phyloP scores from a whole-genome alignment of 2,888 invertebrate genomes.

The Tachina grossa region DNA sequence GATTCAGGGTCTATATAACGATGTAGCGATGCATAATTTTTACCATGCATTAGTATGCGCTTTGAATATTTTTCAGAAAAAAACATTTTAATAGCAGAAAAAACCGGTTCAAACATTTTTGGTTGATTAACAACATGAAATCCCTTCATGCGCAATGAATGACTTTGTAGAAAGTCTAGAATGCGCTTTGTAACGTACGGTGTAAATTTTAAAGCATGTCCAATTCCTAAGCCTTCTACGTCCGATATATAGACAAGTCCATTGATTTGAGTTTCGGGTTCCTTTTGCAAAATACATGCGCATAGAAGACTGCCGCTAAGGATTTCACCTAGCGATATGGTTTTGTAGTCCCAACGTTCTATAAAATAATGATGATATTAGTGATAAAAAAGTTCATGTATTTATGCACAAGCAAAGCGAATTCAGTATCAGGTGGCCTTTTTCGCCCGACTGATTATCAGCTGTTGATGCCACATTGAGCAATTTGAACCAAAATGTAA shows the following conservation, averaged over 20 bases:
- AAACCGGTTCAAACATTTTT: slow-evolving; percentile 28
- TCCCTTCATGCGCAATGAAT: slow-evolving; percentile 30
- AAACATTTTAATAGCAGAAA: background rate
- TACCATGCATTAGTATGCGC: slow-evolving; percentile 48
- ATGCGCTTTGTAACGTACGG: slow-evolving; percentile 26
- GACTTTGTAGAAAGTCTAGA: slow-evolving; percentile 39
- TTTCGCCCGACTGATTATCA: no score
- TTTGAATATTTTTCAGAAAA: slow-evolving; percentile 19
- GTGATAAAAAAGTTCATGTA: background rate
- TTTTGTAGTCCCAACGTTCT: slow-evolving; percentile 40
- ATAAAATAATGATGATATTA: background rate
- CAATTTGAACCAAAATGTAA: no score
- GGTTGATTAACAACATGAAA: slow-evolving; percentile 48
- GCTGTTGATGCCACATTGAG: no score
- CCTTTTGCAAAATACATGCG: slow-evolving; percentile 35
- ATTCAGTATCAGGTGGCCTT: no score
- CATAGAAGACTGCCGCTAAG: slow-evolving; percentile 13
- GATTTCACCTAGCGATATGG: slow-evolving; percentile 8
- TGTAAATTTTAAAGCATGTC: slow-evolving; percentile 17
- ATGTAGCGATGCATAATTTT: slow-evolving; percentile 48
- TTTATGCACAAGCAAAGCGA: background rate
- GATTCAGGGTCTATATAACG: slow-evolving; percentile 49
- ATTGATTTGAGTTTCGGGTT: slow-evolving; percentile 53
- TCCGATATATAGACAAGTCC: slow-evolving; percentile 50
- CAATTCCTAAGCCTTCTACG: slow-evolving; percentile 25